A percentile compares a stretch with the other conserved stretches of the same genome.
Evolutionary conservation across 1,140 invertebrate genomes (phyloP).

Genomic region (Liolophura sinensis): DNA sequence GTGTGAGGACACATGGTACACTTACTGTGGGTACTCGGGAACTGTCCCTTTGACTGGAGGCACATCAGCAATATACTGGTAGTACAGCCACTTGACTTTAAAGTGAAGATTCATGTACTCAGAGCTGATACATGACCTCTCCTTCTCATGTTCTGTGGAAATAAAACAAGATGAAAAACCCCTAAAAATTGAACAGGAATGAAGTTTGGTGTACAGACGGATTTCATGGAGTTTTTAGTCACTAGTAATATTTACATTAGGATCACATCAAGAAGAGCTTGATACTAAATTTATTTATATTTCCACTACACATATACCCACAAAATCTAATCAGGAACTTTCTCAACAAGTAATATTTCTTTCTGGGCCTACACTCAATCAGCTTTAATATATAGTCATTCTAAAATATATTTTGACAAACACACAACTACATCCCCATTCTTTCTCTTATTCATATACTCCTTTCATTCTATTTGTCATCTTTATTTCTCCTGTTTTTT

Average conservation of each 20-base stretch:
- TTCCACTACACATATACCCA: too few species aligned
- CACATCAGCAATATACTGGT: slow-evolving; percentile 93
- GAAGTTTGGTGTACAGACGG: too few species aligned
- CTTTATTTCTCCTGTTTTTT: too few species aligned
- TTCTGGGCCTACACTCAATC: too few species aligned
- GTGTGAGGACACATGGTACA: slow-evolving; percentile 25
- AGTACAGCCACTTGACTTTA: slow-evolving; percentile 98
- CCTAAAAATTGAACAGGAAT: too few species aligned
- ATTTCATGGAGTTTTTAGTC: slow-evolving; percentile 8
- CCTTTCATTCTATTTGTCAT: too few species aligned
- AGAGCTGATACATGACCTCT: slow-evolving; percentile 93
- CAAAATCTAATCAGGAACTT: too few species aligned
- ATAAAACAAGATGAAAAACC: slow-evolving; percentile 6
- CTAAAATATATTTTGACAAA: too few species aligned
- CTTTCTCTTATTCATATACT: too few species aligned
- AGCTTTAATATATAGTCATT: too few species aligned
- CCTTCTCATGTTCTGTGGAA: slow-evolving; percentile 87
- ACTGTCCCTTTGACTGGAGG: slow-evolving; percentile 94
- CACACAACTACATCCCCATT: too few species aligned
- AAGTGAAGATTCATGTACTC: slow-evolving; percentile 99
- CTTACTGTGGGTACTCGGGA: slow-evolving; percentile 89
- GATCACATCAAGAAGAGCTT: not conserved
- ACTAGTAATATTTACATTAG: not conserved
- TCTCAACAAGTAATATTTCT: too few species aligned
- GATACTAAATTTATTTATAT: not conserved